Percentiles rank a stretch among this genome's conserved stretches.
Evolutionary conservation across 2,113 vertebrate genomes (phyloP).

Genomic region (Haplochromis burtoni): DNA sequence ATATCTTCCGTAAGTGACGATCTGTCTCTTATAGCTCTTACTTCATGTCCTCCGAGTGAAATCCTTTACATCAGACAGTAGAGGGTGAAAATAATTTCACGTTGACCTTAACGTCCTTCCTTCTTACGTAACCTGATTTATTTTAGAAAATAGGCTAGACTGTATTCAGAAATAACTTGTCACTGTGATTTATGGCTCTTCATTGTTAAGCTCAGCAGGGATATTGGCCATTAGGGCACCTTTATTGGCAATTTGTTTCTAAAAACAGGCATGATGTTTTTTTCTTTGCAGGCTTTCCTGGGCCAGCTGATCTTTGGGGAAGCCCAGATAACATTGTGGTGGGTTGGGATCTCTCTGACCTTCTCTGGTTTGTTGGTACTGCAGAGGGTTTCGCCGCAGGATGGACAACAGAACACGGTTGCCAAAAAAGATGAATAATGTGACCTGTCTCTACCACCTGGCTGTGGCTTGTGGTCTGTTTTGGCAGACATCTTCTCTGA

Average conservation of each 20-base stretch:
- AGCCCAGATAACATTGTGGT: conserved; percentile 82
- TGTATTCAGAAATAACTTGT: conserved; percentile 3
- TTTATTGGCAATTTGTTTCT: neutral
- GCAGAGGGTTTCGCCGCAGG: conserved; percentile 68
- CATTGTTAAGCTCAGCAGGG: neutral
- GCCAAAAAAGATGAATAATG: conserved; percentile 56
- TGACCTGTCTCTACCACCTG: conserved; percentile 9
- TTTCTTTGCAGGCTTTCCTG: conserved; percentile 77
- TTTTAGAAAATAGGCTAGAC: conserved; percentile 26
- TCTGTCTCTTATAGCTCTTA: neutral
- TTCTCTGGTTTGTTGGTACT: conserved; percentile 84
- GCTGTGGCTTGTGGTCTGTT: neutral
- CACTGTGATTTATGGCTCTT: neutral
- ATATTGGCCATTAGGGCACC: neutral
- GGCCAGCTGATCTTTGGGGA: conserved; percentile 85
- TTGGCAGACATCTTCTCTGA: neutral
- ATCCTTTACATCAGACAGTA: neutral
- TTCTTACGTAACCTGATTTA: neutral
- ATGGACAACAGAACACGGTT: neutral
- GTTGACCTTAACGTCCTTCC: neutral
- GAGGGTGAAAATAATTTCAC: neutral
- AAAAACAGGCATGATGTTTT: neutral
- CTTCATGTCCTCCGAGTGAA: neutral
- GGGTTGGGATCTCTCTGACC: conserved; percentile 82
- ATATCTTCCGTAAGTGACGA: conserved; percentile 81